Evolutionary conservation across 1,140 invertebrate species (phyloP), one percentile per base, ranked within the genome.

Genomic region (Phthorimaea operculella): DNA sequence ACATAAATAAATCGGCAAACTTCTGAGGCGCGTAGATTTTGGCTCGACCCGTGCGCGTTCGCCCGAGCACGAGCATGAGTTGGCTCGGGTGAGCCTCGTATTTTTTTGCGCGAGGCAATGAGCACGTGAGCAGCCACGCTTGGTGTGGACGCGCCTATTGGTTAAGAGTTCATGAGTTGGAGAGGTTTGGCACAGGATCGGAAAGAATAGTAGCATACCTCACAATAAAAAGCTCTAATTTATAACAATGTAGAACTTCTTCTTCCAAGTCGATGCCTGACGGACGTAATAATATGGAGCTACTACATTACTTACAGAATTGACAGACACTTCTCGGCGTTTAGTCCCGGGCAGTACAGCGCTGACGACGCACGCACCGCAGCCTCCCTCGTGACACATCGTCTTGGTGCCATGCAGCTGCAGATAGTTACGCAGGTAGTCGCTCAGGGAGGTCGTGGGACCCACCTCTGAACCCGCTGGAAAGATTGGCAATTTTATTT

Each of bases 261-360:
- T n/a, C n/a, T n/a, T n/a, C n/a, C n/a, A n/a, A n/a, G n/a, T n/a
- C n/a, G n/a, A n/a, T n/a, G n/a, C n/a, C n/a, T n/a, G n/a, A n/a
- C n/a, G n/a, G n/a, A n/a, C n/a, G n/a, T n/a, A n/a, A n/a, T n/a
- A n/a, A n/a, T n/a, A n/a, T n/a, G n/a, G n/a, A n/a, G n/a, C n/a
- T n/a, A n/a, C n/a, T n/a, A n/a, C n/a, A n/a, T 33, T 33, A 71
- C 87, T 88, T 79, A 94, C 93, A 70, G 93, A 94, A 73, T 95
- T 95, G 0, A 94, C 90, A 15, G 92, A 87, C 7, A 86, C 86
- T 47, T 87, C 63, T 63, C 70, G 81, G 72, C 88, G 87, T 57
- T 86, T 87, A 14, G 79, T 89, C 1, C 79, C 68, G 0, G 90
- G 88, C 63, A 78, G 76, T 14, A 85, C 78, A 0, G 90, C 90